Evolutionary conservation across 2,888 invertebrate genomes (phyloP), one percentile per base, ranked within the genome.

Genomic region (Nomada hirtipes): DNA sequence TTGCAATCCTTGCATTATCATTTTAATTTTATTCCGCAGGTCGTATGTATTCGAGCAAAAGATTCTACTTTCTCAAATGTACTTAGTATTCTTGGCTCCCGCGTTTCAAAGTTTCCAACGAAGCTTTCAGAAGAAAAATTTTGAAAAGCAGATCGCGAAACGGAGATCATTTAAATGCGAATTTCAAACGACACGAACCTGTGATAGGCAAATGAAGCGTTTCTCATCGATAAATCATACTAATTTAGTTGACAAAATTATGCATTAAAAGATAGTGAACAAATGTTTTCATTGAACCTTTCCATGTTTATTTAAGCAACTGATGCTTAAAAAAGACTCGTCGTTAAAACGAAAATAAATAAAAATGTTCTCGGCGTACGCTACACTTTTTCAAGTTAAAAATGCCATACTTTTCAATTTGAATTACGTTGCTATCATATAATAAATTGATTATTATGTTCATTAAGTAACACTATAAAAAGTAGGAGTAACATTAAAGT

Each of bases 11-110:
- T 23, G 18, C 42, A 42, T 68, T 18, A 55, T 55, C 42, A 55
- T 68, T 68, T 55, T 36, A 68, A 68, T 68, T 23, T 55, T 36
- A 42, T 68, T 68, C 53, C 18, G 11, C 42, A 23, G 23, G 55
- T 42, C 20, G 23, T 42, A 67, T 20, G 18, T 26, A 69, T 44
- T 57, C 44, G 23, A 36, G 47, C 47, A 50, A 26, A 50, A 59
- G 60, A 70, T 47, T 60, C 59, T 60, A 70, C 59, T 29, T 63
- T 9, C 52, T 15, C 26, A n/a, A 50, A 59, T 60, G 36, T 50
- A 42, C 50, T 73, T 73, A 29, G 55, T 65, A 73, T 74, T 68
- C 59, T 26, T 36, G n/a, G n/a, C 50, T 10, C n/a, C n/a, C 18
- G 36, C 26, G 15, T 60, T 42, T 59, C 36, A 42, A 74, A 74